These are phyloP conservation scores for Orbicella faveolata DNA, from an alignment of 64 coral and sea anemone genomes.

Conservation along the genomic window DNA sequence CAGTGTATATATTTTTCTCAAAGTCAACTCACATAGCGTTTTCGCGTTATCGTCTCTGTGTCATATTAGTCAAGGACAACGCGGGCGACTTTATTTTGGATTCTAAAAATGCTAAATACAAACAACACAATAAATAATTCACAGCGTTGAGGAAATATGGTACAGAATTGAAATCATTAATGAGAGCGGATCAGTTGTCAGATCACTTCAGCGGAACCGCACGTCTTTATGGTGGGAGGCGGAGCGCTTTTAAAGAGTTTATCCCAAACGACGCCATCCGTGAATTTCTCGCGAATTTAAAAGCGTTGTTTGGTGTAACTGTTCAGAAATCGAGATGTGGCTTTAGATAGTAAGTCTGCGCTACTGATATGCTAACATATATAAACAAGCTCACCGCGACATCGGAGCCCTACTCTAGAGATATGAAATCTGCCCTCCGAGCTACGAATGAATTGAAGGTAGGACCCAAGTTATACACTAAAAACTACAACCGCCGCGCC, in stretches of 20 bases:
- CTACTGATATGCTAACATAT: conserved; percentile 3
- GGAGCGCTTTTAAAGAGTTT: background rate
- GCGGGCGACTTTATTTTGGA: background rate
- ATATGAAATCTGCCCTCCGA: conserved; percentile 58
- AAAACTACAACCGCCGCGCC: conserved; percentile 17
- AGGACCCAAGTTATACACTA: background rate
- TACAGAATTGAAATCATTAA: background rate
- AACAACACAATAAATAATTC: conserved; percentile 38
- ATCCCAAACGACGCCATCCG: background rate
- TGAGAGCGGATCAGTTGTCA: background rate
- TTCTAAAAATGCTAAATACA: conserved; percentile 11
- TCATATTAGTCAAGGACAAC: conserved; percentile 20
- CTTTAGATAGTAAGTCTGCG: background rate
- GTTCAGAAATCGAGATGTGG: background rate
- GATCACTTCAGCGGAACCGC: background rate
- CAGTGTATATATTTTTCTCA: background rate
- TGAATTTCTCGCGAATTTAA: background rate
- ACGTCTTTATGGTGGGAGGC: background rate
- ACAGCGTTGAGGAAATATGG: background rate
- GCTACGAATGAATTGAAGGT: conserved; percentile 17
- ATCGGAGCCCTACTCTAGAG: background rate
- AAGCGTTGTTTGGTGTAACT: background rate
- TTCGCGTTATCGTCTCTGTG: background rate
- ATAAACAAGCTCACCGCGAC: background rate
- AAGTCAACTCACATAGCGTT: background rate